Evolutionary conservation across 2,797 vertebrate genomes (phyloP), one percentile per base, ranked within the genome.

Genomic region (Morelia viridis): DNA sequence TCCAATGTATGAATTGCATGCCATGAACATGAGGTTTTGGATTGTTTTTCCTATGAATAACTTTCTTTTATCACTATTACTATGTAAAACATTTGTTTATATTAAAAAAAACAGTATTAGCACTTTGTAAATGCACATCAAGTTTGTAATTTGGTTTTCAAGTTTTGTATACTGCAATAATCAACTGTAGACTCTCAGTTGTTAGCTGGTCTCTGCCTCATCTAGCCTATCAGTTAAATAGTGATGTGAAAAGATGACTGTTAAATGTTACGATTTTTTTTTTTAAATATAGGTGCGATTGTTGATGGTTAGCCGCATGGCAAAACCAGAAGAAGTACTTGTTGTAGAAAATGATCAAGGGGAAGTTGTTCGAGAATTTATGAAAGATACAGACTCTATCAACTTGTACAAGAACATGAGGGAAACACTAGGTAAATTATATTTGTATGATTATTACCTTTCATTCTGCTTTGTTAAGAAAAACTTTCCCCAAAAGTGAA

Each of bases 321-420:
- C 99, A 91, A 99, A 99, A 94, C 99, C 99, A 1, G 99, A 99
- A 96, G 99, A 99, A 96, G 99, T 99, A 24, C 96, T 99, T 93
- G 99, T 99, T 94, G 99, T 99, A 97, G 99, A 99, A 97, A 99
- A 99, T n/a, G 99, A 99, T 96, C 99, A 99, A 96, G 99, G 99
- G 91, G 99, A 99, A 96, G 99, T 99, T 95, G 99, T 99, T 85
- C 96, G 99, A 94, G 99, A 99, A 97, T 99, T 99, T 96, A 99
- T 99, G 99, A 99, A 99, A 97, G 99, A 99, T 97, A 99, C 99
- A 0, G 99, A 99, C 96, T 99, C 99, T 92, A 99, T 99, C 96
- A 99, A 99, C 97, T 97, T 99, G 93, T 99, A 99, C 97, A 99
- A 99, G 97, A 99, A 99, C 95, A 99, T 99, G 99, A 98, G 99